These are phyloP conservation scores for Scaptomyza flava DNA, from an alignment of 2,888 invertebrate species.

Conservation along the genomic window DNA sequence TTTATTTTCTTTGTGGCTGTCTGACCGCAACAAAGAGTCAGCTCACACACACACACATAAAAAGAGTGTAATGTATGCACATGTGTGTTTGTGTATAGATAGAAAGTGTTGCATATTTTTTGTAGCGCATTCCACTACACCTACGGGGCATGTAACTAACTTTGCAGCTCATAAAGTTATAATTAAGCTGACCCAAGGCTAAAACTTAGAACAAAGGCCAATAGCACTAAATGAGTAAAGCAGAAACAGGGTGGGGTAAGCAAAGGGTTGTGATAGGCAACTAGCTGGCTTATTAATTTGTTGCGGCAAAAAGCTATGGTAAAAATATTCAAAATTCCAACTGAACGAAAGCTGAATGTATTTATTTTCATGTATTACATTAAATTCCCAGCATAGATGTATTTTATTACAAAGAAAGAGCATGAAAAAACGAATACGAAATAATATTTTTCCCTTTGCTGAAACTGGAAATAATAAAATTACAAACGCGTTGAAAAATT, in stretches of 20 bases:
- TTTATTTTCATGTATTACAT: neutral
- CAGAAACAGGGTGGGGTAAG: neutral
- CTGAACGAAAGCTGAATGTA: neutral
- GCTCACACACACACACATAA: conserved; percentile 4
- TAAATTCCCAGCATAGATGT: neutral
- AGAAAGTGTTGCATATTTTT: conserved; percentile 66
- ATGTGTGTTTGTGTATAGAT: conserved; percentile 15
- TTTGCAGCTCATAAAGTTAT: conserved; percentile 59
- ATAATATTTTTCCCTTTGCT: too few species aligned
- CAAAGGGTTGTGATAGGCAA: neutral
- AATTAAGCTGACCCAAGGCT: conserved; percentile 58
- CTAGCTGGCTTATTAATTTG: conserved; percentile 16
- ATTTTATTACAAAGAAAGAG: neutral
- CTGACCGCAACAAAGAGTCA: conserved; percentile 59
- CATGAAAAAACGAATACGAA: too few species aligned
- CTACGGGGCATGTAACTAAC: conserved; percentile 58
- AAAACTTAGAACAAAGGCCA: conserved; percentile 8
- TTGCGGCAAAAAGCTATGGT: neutral
- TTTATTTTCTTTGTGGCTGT: conserved; percentile 37
- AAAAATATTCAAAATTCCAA: too few species aligned
- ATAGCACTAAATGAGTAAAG: conserved; percentile 8
- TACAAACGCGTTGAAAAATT: too few species aligned
- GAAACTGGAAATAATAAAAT: too few species aligned
- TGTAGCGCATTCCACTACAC: conserved; percentile 51
- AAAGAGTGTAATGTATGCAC: conserved; percentile 20